Evolutionary conservation across 2,113 vertebrate genomes (phyloP).

Genomic region (Catharus bicknelli): DNA sequence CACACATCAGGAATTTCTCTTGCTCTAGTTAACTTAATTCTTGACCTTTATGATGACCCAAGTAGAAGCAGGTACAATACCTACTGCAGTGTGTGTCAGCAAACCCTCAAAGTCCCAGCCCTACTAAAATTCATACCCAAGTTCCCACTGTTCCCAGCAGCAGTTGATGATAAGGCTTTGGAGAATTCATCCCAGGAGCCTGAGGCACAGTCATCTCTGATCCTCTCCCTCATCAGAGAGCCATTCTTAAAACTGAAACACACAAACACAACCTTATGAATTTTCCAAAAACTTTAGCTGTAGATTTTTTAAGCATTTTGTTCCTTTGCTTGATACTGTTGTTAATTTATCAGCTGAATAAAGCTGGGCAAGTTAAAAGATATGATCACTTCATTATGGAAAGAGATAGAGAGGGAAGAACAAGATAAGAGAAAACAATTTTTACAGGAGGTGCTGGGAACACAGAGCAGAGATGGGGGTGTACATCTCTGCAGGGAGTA

Average conservation of each 20-base stretch:
- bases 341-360: not conserved
- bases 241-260: conserved; percentile 93
- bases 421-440: not conserved
- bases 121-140: conserved; percentile 76
- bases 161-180: conserved; percentile 76
- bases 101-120: not conserved
- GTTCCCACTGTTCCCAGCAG: conserved; percentile 86
- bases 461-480: not conserved
- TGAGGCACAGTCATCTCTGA: conserved; percentile 83
- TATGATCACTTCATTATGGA: not conserved
- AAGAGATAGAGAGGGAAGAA: not conserved
- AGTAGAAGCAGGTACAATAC: not conserved
- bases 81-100: not conserved
- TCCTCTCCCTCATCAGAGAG: conserved; percentile 89
- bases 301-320: not conserved
- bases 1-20: not conserved
- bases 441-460: not conserved
- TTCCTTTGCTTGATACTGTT: not conserved
- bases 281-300: not conserved
- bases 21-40: not conserved
- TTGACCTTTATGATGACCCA: not conserved
- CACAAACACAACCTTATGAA: not conserved
- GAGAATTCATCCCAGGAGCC: conserved; percentile 90
- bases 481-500: not conserved
- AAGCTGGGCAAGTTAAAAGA: not conserved